Percentiles rank a stretch among this genome's conserved stretches.
phyloP scores from a whole-genome alignment of 1,140 invertebrate genomes.

The Maniola jurtina region DNA sequence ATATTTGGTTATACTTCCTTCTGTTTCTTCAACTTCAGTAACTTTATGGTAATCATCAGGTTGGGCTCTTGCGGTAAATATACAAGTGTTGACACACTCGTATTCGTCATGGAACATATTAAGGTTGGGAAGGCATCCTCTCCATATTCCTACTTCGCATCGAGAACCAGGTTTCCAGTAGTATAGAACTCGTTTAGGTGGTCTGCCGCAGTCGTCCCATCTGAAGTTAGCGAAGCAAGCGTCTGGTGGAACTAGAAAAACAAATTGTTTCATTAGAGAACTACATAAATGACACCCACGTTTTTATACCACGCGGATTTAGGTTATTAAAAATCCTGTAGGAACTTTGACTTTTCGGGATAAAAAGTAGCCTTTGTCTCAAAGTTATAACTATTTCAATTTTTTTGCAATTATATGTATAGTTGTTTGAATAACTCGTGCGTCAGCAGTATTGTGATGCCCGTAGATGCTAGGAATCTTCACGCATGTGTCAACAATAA shows the following conservation, averaged over 20 bases:
- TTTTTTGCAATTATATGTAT: too few relatives aligned
- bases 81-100: slow-evolving; percentile 63
- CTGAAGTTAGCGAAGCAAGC: slow-evolving; percentile 56
- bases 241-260: slow-evolving; percentile 54
- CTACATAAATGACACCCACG: not conserved
- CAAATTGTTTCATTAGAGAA: not conserved
- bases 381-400: too few relatives aligned
- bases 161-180: slow-evolving; percentile 67
- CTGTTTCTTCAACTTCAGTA: slow-evolving; percentile 14
- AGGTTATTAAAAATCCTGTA: not conserved
- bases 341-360: not conserved
- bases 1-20: slow-evolving; percentile 15
- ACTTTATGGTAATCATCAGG: slow-evolving; percentile 42
- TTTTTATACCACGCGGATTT: not conserved
- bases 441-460: too few relatives aligned
- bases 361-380: too few relatives aligned
- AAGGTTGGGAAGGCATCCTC: slow-evolving; percentile 60
- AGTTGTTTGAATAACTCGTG: too few relatives aligned
- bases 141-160: slow-evolving; percentile 64
- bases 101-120: slow-evolving; percentile 70
- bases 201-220: slow-evolving; percentile 59
- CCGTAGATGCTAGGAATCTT: too few relatives aligned
- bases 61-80: slow-evolving; percentile 47
- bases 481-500: too few relatives aligned
- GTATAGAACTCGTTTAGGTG: slow-evolving; percentile 53